Evolutionary conservation across 2,797 vertebrate species (phyloP).

Genomic region (Sebastes hubbsi): DNA sequence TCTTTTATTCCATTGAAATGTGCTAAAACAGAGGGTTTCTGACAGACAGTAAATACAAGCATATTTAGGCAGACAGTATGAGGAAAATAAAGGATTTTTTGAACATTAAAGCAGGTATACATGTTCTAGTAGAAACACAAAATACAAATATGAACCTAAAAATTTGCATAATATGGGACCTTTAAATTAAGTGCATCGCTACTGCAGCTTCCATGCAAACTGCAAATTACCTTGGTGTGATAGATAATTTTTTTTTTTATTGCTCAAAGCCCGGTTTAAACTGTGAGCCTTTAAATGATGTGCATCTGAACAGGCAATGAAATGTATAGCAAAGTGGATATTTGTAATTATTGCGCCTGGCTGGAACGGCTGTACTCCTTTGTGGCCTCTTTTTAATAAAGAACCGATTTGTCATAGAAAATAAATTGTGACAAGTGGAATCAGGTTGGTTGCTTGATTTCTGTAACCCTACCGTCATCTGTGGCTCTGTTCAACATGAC

Average conservation of each 20-base stretch:
- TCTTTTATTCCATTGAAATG: no score
- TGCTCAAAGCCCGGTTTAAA: background rate
- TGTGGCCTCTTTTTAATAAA: slow-evolving; percentile 42
- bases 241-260: background rate
- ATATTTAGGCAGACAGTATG: no score
- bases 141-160: no score
- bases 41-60: no score
- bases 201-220: background rate
- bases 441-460: slow-evolving; percentile 45
- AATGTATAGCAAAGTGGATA: background rate
- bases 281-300: background rate
- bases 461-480: slow-evolving; percentile 28
- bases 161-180: no score
- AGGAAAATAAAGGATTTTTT: no score
- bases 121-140: no score
- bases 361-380: slow-evolving; percentile 5
- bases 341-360: background rate
- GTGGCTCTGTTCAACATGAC: slow-evolving; percentile 59
- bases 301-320: background rate
- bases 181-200: background rate
- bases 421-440: slow-evolving; percentile 51
- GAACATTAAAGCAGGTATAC: no score
- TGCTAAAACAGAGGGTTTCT: no score
- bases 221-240: background rate
- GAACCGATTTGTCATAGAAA: slow-evolving; percentile 3